A percentile compares a stretch with the other conserved stretches of the same genome.
Conservation (phyloP, 2,113 vertebrate species). For the Saguinus midas region DNA sequence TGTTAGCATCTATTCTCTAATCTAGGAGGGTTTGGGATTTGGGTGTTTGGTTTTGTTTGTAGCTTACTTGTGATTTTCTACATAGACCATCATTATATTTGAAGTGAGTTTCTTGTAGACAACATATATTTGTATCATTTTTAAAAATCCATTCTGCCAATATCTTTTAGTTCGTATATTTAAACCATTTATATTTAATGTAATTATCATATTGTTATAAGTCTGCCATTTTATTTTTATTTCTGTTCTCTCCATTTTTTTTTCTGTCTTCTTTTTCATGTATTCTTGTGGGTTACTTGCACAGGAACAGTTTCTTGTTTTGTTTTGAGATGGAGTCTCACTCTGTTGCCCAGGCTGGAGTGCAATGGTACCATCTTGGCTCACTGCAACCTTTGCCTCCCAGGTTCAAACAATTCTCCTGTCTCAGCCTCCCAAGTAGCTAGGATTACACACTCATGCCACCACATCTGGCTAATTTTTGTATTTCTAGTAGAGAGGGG, state of each 20-base stretch:
- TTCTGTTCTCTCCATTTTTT: neutral
- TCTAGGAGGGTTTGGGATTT: neutral
- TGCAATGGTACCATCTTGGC: too few relatives aligned
- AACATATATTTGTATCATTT: neutral
- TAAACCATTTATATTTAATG: neutral
- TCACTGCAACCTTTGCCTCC: too few relatives aligned
- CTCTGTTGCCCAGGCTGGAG: too few relatives aligned
- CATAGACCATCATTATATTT: neutral
- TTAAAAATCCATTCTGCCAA: neutral
- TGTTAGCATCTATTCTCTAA: neutral
- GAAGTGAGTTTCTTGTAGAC: neutral
- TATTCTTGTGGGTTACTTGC: neutral
- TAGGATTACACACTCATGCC: too few relatives aligned
- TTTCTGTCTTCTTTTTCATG: neutral
- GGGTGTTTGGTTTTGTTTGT: neutral
- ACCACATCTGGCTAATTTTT: too few relatives aligned
- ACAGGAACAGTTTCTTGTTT: neutral
- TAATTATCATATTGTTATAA: neutral
- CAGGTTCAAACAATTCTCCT: too few relatives aligned
- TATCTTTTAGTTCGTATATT: neutral
- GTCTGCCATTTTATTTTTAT: neutral
- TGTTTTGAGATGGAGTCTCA: too few relatives aligned
- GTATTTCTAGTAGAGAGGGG: too few relatives aligned
- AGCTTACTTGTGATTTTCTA: neutral
- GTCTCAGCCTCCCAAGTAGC: too few relatives aligned